Base-by-base conservation (phyloP, 2,888 invertebrate genomes). In the Polymixis flavicincta region DNA sequence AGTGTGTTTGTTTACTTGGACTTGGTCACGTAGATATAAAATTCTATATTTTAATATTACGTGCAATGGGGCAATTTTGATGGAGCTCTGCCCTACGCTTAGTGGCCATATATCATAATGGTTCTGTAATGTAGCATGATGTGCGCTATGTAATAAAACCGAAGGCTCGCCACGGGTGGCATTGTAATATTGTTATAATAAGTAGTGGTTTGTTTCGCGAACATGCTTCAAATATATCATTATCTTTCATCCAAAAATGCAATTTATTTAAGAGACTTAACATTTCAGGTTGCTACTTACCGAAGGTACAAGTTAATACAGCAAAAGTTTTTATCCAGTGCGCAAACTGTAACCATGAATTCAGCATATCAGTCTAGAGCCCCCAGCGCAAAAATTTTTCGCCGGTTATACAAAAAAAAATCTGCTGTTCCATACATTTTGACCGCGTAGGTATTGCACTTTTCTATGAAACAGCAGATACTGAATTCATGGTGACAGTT, bases 31-130 rank as follows among this genome's bases (percentile, higher is more conserved):
- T 22, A 65, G 54, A 64, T 37, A 67, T 60, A 60, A 65, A 77
- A 78, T 55, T 42, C 25, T 69, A 74, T 79, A 83, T 74, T 70
- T 74, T 69, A n/a, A 42, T 83, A 77, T 73, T 65, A 78, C 84
- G 79, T 86, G 84, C 86, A 77, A 84, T 84, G 61, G 60, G 63
- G 82, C 74, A 68, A 78, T 84, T 85, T 82, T 72, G 74, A 66
- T 54, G 63, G 59, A 74, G 59, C 70, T 72, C 70, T 77, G 55
- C 82, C 74, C 79, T 82, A 28, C 71, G 84, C 60, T 71, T 76
- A 81, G 74, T 22, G 76, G 74, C 55, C 73, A 74, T 85, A 78
- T 80, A 80, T 80, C 71, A 78, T 77, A 81, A 74, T 74, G 84
- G 69, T 74, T 74, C 63, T 71, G 76, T 83, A 66, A 77, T 67